Evolutionary conservation across 2,797 vertebrate genomes (phyloP).

Genomic region (Anomalospiza imberbis): DNA sequence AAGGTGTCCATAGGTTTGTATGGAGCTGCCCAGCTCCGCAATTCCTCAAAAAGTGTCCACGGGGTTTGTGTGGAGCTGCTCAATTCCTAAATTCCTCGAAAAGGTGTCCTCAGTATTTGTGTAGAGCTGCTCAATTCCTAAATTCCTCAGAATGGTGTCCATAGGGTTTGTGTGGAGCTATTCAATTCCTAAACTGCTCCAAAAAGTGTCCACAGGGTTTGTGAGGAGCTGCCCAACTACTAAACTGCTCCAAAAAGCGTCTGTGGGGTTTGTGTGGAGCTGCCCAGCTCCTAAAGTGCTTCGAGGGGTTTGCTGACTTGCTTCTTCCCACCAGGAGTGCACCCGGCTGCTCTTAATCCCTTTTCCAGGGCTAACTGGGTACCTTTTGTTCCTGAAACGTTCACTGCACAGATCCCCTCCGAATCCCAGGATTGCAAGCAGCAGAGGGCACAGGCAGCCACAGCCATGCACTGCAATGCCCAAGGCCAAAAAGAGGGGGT

Average conservation of each 20-base stretch:
- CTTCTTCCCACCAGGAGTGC: background rate
- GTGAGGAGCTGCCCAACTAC: background rate
- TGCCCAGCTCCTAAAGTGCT: background rate
- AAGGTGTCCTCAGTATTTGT: fast-evolving
- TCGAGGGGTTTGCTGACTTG: background rate
- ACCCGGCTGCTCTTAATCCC: background rate
- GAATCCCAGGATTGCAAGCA: background rate
- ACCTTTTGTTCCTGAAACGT: background rate
- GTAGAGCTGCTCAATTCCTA: background rate
- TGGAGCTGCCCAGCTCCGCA: background rate
- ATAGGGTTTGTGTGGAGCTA: background rate
- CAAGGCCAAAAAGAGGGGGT: fast-evolving
- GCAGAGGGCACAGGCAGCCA: background rate
- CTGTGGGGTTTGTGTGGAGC: background rate
- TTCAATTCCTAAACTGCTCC: no score
- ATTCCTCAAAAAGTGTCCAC: background rate
- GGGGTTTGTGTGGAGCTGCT: fast-evolving
- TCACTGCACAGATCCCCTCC: background rate
- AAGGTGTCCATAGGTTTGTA: fast-evolving
- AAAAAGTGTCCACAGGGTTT: background rate
- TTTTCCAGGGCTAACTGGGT: background rate
- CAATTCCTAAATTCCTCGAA: fast-evolving
- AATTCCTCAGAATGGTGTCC: background rate
- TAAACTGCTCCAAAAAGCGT: background rate
- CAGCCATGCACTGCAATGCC: background rate